Percentiles rank a stretch among this genome's conserved stretches.
phyloP scores from a whole-genome alignment of 1,140 invertebrate species.

The Micrasema minimum region DNA sequence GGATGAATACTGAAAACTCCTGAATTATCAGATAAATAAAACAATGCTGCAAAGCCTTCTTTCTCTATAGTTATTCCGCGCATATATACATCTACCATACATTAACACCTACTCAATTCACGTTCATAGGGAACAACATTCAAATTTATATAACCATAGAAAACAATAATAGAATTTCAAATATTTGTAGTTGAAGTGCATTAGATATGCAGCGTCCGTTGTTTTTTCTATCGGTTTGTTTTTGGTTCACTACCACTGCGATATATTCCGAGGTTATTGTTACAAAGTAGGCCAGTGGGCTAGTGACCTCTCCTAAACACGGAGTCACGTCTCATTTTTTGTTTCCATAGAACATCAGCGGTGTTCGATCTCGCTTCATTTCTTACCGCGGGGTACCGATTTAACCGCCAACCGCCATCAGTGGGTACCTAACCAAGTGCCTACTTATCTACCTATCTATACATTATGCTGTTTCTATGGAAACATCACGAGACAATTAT shows the following conservation, averaged over 20 bases:
- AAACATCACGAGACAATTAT: neutral
- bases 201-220: too few relatives aligned
- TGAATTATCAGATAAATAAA: too few relatives aligned
- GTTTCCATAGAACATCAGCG: slow-evolving; percentile 28
- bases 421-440: slow-evolving; percentile 1
- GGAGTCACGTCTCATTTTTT: slow-evolving; percentile 37
- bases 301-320: slow-evolving; percentile 43
- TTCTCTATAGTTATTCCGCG: too few relatives aligned
- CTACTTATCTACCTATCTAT: slow-evolving; percentile 3
- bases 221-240: too few relatives aligned
- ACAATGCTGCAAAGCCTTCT: too few relatives aligned
- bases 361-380: slow-evolving; percentile 14
- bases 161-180: neutral
- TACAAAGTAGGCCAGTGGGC: slow-evolving; percentile 49
- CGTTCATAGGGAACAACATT: too few relatives aligned
- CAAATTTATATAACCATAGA: neutral
- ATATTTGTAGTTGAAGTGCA: too few relatives aligned
- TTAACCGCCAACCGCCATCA: neutral
- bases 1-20: too few relatives aligned
- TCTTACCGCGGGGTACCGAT: slow-evolving; percentile 12
- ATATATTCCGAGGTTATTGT: slow-evolving; percentile 33
- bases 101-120: too few relatives aligned
- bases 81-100: too few relatives aligned
- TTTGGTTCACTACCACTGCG: slow-evolving; percentile 11
- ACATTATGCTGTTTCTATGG: too few relatives aligned